Evolutionary conservation across 1,140 invertebrate genomes (phyloP).

Genomic region (Papilio polytes): DNA sequence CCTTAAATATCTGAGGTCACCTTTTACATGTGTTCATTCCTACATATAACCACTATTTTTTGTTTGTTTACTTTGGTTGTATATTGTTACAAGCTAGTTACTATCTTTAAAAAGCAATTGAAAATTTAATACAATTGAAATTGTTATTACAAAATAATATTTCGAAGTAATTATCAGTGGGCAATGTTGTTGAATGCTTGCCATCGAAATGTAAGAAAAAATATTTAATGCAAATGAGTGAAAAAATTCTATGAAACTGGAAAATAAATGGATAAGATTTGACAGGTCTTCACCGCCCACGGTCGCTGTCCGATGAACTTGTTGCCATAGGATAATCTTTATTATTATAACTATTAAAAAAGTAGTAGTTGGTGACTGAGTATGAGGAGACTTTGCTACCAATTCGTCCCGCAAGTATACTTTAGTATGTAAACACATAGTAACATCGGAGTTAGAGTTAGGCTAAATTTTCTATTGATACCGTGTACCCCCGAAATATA

Average conservation of each 20-base stretch:
- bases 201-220: constrained; percentile 55
- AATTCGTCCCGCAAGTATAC: neutral
- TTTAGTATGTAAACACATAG: too few species aligned
- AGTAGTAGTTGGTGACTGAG: neutral
- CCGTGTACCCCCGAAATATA: neutral
- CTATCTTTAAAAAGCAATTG: too few species aligned
- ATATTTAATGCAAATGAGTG: constrained; percentile 66
- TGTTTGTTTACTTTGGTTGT: too few species aligned
- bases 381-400: neutral
- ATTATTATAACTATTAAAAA: constrained; percentile 9
- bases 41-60: too few species aligned
- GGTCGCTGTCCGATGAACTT: constrained; percentile 31
- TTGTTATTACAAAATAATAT: neutral
- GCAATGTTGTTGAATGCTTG: constrained; percentile 26
- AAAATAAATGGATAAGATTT: constrained; percentile 54
- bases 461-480: too few species aligned
- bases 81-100: too few species aligned
- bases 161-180: neutral
- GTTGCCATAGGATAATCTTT: constrained; percentile 11
- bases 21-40: neutral
- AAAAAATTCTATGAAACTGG: constrained; percentile 54
- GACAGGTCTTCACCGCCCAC: constrained; percentile 53
- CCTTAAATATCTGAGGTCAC: neutral
- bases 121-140: neutral
- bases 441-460: too few species aligned